phyloP scores from a whole-genome alignment of 2,113 vertebrate species.

The Anhinga rufa region DNA sequence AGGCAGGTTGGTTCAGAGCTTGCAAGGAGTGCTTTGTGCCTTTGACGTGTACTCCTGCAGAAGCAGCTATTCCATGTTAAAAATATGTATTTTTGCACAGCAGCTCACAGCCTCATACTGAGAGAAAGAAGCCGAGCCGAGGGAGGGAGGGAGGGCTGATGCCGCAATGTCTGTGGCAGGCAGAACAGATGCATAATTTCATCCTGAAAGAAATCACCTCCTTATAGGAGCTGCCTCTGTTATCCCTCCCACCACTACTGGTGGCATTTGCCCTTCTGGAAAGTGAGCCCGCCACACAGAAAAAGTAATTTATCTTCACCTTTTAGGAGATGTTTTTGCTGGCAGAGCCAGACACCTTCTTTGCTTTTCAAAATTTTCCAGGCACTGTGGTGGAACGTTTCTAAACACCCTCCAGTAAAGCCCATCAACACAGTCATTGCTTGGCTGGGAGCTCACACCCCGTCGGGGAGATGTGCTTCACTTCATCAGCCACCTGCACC shows the following conservation, averaged over 20 bases:
- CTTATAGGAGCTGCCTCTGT: neutral
- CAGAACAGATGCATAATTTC: slow-evolving; percentile 27
- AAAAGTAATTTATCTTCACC: neutral
- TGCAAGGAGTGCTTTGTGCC: neutral
- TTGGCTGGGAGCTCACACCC: neutral
- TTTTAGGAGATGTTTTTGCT: slow-evolving; percentile 28
- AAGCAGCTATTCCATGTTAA: neutral
- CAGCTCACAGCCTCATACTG: neutral
- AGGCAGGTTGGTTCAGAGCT: neutral
- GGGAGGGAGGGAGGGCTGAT: neutral
- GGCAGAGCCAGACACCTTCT: neutral
- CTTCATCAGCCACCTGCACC: neutral
- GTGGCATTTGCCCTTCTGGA: slow-evolving; percentile 8
- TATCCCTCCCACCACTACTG: neutral
- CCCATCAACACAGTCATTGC: neutral
- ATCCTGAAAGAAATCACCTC: slow-evolving; percentile 6
- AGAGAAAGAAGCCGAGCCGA: neutral
- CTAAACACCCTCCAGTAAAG: neutral
- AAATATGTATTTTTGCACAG: neutral
- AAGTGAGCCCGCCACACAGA: neutral
- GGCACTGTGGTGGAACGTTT: neutral
- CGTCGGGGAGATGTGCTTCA: neutral
- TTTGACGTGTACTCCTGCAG: neutral
- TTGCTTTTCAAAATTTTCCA: neutral
- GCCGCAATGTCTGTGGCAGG: neutral